A percentile compares a stretch with the other conserved stretches of the same genome.
phyloP scores from a whole-genome alignment of 2,113 vertebrate genomes.

The Dinomys branickii region DNA sequence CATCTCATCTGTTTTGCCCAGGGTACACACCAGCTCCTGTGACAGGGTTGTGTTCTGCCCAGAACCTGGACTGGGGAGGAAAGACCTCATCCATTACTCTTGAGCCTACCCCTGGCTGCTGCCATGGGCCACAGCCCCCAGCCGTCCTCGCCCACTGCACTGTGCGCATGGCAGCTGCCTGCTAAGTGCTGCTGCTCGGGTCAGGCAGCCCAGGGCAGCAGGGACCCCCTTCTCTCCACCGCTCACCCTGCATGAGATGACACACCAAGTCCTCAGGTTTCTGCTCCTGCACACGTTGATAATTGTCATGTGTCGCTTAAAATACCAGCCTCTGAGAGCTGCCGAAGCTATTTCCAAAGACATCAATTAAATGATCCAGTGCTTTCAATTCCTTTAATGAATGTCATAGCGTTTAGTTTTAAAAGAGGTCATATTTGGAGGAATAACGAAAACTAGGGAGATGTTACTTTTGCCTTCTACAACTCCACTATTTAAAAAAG shows the following conservation, averaged over 20 bases:
- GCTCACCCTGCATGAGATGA: not conserved
- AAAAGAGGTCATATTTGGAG: not conserved
- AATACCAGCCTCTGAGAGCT: not conserved
- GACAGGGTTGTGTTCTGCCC: not conserved
- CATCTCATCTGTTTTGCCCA: not conserved
- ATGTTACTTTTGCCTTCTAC: not conserved
- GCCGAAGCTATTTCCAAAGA: not conserved
- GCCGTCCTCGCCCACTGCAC: accelerated
- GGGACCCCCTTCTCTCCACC: not conserved
- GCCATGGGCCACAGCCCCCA: not conserved
- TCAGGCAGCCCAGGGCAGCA: not conserved
- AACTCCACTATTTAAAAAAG: not conserved
- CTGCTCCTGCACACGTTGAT: not conserved
- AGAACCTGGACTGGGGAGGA: not conserved
- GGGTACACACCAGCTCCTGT: not conserved
- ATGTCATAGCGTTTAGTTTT: not conserved
- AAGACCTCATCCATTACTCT: too few relatives aligned
- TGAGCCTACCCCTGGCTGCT: not conserved
- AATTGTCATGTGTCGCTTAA: not conserved
- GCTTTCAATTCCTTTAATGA: not conserved
- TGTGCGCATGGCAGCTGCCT: not conserved
- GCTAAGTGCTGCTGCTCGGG: too few relatives aligned
- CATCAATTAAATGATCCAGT: not conserved
- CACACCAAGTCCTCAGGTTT: not conserved
- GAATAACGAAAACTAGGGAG: not conserved